Conservation (phyloP, 1,140 invertebrate species). For the Araneus ventricosus region DNA sequence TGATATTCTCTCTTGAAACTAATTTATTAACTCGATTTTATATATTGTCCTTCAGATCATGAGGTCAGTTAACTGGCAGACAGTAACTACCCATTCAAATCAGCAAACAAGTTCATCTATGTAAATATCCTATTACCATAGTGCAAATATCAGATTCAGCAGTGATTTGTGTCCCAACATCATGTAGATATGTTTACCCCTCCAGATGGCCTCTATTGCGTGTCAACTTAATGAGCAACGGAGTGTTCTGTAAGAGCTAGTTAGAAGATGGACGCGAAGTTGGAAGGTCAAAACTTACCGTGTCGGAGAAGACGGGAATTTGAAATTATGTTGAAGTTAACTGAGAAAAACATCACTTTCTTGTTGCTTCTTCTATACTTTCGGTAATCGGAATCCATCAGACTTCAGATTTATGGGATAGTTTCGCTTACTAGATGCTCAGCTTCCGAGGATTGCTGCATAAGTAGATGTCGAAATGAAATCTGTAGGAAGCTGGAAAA, state of each 20-base stretch:
- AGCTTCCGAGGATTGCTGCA: background rate
- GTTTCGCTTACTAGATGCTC: background rate
- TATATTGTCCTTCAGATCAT: background rate
- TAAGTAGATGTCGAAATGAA: conserved; percentile 5
- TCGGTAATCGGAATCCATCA: conserved; percentile 20
- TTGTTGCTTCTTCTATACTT: background rate
- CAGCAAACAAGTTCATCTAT: background rate
- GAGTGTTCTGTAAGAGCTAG: background rate
- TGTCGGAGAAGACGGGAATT: background rate
- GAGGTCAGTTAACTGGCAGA: background rate
- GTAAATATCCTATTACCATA: background rate
- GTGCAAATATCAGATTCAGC: background rate
- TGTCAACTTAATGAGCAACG: conserved; percentile 20
- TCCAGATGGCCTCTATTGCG: background rate
- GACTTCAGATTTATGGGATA: background rate
- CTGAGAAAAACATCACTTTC: background rate
- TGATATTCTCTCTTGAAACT: background rate
- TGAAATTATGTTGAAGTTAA: background rate
- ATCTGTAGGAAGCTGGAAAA: background rate
- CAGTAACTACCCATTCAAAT: background rate
- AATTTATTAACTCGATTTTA: background rate
- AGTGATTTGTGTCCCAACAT: background rate
- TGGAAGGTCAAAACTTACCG: conserved; percentile 8
- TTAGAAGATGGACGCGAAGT: background rate
- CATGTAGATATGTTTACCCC: background rate